phyloP scores from a whole-genome alignment of 2,888 invertebrate genomes.

The Elegia similella region DNA sequence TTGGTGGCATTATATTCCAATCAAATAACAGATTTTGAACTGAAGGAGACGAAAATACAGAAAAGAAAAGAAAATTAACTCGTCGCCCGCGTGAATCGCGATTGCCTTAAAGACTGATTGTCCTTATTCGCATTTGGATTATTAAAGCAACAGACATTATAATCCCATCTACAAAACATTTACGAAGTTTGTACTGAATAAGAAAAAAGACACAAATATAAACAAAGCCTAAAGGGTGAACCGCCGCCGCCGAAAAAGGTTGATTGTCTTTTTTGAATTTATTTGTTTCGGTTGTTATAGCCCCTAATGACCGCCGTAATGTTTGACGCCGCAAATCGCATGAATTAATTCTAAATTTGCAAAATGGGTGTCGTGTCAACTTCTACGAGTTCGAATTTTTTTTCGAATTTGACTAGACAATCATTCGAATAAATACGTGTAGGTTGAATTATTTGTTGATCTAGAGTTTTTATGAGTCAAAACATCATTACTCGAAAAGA shows the following conservation, averaged over 20 bases:
- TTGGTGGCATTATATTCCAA: no score
- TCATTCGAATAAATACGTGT: not conserved
- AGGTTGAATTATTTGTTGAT: no score
- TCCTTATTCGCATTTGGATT: no score
- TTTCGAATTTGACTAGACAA: not conserved
- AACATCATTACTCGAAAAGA: no score
- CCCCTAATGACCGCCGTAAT: slow-evolving; percentile 7
- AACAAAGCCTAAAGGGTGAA: not conserved
- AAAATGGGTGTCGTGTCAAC: not conserved
- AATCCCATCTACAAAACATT: no score
- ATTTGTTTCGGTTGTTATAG: not conserved
- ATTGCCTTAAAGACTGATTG: no score
- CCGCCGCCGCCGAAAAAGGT: not conserved
- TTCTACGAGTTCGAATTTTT: not conserved
- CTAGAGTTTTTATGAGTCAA: no score
- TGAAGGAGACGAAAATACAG: no score
- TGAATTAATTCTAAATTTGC: not conserved
- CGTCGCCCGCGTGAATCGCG: no score
- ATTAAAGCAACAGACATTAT: no score
- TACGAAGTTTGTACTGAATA: not conserved
- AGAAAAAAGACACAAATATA: not conserved
- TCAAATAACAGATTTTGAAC: no score
- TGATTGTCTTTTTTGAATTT: not conserved
- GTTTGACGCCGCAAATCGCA: not conserved
- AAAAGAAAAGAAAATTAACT: no score